Percentiles rank a stretch among this genome's conserved stretches.
Evolutionary conservation across 2,113 vertebrate species (phyloP).

Genomic region (Coregonus clupeaformis): DNA sequence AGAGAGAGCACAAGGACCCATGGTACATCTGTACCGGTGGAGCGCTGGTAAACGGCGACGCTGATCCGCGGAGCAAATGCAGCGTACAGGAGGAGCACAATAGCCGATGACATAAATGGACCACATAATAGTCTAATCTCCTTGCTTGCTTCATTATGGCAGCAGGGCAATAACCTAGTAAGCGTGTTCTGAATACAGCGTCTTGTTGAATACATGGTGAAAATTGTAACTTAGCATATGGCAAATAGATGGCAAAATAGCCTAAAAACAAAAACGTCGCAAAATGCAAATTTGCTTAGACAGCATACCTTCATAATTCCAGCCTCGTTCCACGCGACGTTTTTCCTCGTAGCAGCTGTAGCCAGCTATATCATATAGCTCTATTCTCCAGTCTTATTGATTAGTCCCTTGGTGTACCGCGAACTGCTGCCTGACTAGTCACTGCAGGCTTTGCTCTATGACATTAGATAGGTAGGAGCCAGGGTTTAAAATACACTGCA

Average conservation of each 20-base stretch:
- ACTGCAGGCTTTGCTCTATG: constrained; percentile 1
- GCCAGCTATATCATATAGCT: background rate
- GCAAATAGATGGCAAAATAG: background rate
- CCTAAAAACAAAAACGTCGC: background rate
- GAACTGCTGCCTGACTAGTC: background rate
- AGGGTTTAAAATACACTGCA: background rate
- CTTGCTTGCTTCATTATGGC: background rate
- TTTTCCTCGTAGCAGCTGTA: background rate
- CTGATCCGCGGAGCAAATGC: constrained; percentile 4
- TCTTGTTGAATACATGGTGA: background rate
- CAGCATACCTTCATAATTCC: constrained; percentile 30
- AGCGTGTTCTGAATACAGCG: background rate
- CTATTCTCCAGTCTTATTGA: constrained; percentile 6
- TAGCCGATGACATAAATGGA: constrained; percentile 1
- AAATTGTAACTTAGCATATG: background rate
- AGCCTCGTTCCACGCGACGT: constrained; percentile 3
- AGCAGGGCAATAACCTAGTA: background rate
- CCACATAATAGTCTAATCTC: background rate
- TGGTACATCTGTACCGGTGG: constrained; percentile 5
- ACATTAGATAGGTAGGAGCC: background rate
- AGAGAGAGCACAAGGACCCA: constrained; percentile 13
- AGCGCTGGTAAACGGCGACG: background rate
- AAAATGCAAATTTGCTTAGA: background rate
- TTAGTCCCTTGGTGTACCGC: constrained; percentile 3
- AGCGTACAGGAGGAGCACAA: constrained; percentile 9